These are phyloP conservation scores for Mastacembelus armatus DNA, from an alignment of 2,797 vertebrate species.

Conservation along the genomic window DNA sequence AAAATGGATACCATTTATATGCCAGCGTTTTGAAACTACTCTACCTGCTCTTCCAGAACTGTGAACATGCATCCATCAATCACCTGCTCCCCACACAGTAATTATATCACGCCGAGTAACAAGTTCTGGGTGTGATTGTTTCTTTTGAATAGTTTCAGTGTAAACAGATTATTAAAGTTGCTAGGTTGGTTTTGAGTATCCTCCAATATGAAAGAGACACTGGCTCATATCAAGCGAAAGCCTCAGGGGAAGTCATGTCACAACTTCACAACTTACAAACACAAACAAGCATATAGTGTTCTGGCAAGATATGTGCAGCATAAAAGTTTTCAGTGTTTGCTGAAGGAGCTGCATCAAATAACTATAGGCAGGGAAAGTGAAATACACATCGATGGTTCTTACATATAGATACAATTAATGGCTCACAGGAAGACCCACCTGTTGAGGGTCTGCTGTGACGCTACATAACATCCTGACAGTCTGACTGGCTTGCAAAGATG, in stretches of 20 bases:
- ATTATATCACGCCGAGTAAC: constrained; percentile 14
- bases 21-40: constrained; percentile 4
- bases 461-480: constrained; percentile 85
- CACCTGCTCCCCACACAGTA: constrained; percentile 12
- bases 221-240: constrained; percentile 28
- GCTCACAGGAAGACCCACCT: constrained; percentile 75
- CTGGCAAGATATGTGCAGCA: constrained; percentile 37
- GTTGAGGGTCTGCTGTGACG: constrained; percentile 77
- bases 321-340: constrained; percentile 13
- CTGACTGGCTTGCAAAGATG: constrained; percentile 68
- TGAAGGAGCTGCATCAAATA: not conserved
- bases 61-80: constrained; percentile 15
- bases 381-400: not conserved
- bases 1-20: not conserved
- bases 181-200: constrained; percentile 43
- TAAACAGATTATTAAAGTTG: constrained; percentile 50
- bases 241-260: constrained; percentile 24
- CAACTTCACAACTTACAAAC: constrained; percentile 39
- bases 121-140: constrained; percentile 10
- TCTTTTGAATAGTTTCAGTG: constrained; percentile 43
- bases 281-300: constrained; percentile 47
- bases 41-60: not conserved
- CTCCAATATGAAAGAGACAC: constrained; percentile 31
- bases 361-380: not conserved
- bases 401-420: not conserved